A percentile compares a stretch with the other conserved stretches of the same genome.
phyloP scores from a whole-genome alignment of 1,140 invertebrate genomes.

The Drosophila burlai region DNA sequence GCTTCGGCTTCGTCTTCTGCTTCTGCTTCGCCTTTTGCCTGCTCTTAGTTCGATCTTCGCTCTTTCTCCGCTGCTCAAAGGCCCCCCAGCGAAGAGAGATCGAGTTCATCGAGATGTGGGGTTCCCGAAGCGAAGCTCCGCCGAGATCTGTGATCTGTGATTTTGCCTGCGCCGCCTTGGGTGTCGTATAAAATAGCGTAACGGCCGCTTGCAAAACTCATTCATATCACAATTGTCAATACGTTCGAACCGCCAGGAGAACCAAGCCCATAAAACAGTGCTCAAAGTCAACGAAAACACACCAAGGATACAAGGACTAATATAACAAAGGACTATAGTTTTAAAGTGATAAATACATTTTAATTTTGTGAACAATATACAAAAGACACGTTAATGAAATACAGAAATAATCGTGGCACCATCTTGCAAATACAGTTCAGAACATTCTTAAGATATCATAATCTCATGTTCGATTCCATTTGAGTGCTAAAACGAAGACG shows the following conservation, averaged over 20 bases:
- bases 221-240: constrained; percentile 74
- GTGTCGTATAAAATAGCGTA: constrained; percentile 66
- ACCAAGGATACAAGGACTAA: constrained; percentile 4
- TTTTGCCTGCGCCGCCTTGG: constrained; percentile 41
- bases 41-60: constrained; percentile 30
- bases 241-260: constrained; percentile 53
- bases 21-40: neutral
- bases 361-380: constrained; percentile 18
- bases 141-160: constrained; percentile 29
- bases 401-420: constrained; percentile 76
- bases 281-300: constrained; percentile 4
- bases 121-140: constrained; percentile 36
- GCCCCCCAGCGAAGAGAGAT: constrained; percentile 30
- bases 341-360: constrained; percentile 1
- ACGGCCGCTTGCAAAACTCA: constrained; percentile 61
- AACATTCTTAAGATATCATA: constrained; percentile 64
- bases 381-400: constrained; percentile 81
- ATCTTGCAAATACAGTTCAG: constrained; percentile 84
- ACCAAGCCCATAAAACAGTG: constrained; percentile 16
- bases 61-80: constrained; percentile 20
- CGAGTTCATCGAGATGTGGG: constrained; percentile 16
- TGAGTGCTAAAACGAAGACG: constrained; percentile 23
- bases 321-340: constrained; percentile 8
- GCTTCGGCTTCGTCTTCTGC: neutral
- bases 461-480: neutral